These are phyloP conservation scores for Talpa occidentalis DNA, from an alignment of 2,113 vertebrate genomes.

Conservation along the genomic window DNA sequence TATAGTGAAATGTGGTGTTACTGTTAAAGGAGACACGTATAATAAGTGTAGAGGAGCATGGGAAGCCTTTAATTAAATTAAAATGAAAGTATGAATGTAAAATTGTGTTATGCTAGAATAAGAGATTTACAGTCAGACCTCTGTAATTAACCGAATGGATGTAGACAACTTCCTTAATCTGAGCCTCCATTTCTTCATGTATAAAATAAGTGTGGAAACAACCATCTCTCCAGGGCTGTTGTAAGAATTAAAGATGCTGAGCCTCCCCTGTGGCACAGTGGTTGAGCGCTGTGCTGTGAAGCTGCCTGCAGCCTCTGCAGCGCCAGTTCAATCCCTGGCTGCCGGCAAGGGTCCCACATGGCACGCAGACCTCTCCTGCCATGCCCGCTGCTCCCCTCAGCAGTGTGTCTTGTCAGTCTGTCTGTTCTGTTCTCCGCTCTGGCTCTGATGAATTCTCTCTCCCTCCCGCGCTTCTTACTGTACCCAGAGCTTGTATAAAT, in stretches of 20 bases:
- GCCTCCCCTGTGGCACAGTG: no score
- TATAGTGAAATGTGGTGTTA: neutral
- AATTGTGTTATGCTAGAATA: neutral
- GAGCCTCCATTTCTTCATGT: neutral
- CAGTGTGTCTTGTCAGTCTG: no score
- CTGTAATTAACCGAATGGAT: neutral
- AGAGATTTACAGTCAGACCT: neutral
- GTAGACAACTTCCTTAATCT: neutral
- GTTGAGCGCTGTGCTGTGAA: no score
- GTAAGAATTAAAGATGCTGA: conserved; percentile 56
- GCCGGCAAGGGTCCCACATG: no score
- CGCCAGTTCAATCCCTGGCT: no score
- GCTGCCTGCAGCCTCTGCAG: no score
- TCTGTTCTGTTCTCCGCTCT: no score
- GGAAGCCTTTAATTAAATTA: neutral
- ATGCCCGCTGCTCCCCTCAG: no score
- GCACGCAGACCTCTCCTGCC: no score
- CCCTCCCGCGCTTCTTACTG: no score
- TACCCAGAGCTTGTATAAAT: no score
- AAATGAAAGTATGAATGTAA: conserved; percentile 42
- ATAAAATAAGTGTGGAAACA: conserved; percentile 31
- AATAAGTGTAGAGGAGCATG: neutral
- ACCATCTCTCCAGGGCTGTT: neutral
- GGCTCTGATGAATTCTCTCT: no score
- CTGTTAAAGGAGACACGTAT: neutral